Evolutionary conservation across 30 jellyfish, hydroid and myxozoan genomes (phyloP).

Genomic region (Chironex yamaguchii): DNA sequence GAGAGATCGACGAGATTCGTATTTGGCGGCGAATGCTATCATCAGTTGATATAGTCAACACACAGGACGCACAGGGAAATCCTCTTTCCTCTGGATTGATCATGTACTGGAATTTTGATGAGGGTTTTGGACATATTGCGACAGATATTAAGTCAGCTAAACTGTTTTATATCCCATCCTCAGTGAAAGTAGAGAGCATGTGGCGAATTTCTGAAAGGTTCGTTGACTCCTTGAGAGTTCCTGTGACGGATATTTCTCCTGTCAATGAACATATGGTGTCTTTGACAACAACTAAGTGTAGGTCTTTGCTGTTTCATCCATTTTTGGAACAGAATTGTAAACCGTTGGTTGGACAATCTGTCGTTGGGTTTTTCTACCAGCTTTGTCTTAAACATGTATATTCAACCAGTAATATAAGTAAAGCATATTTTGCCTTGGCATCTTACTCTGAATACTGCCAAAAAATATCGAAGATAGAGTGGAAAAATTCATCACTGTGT

Average conservation of each 20-base stretch:
- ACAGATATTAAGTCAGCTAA: neutral
- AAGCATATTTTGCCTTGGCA: neutral
- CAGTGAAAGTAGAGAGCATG: conserved; percentile 8
- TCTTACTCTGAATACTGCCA: conserved; percentile 66
- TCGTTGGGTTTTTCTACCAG: conserved; percentile 47
- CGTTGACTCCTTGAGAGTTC: neutral
- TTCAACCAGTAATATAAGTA: neutral
- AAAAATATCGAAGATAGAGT: neutral
- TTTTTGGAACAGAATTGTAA: conserved; percentile 51
- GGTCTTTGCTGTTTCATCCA: conserved; percentile 30
- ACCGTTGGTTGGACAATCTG: conserved; percentile 43
- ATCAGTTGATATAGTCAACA: too few relatives aligned
- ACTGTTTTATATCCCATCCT: conserved; percentile 6
- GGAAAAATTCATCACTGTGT: conserved; percentile 41
- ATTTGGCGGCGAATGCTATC: conserved; percentile 51
- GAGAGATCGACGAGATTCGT: conserved; percentile 61
- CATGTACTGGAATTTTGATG: conserved; percentile 60
- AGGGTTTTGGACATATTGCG: conserved; percentile 43
- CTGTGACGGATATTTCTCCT: neutral
- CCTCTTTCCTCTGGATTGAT: neutral
- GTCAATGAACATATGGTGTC: conserved; percentile 23
- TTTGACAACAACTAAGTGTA: conserved; percentile 6
- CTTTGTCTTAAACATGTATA: conserved; percentile 41
- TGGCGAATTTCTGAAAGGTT: conserved; percentile 68
- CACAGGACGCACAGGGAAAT: conserved; percentile 25